A percentile compares a stretch with the other conserved stretches of the same genome.
Conservation (phyloP, 1,140 invertebrate species). For the Ladona fulva region DNA sequence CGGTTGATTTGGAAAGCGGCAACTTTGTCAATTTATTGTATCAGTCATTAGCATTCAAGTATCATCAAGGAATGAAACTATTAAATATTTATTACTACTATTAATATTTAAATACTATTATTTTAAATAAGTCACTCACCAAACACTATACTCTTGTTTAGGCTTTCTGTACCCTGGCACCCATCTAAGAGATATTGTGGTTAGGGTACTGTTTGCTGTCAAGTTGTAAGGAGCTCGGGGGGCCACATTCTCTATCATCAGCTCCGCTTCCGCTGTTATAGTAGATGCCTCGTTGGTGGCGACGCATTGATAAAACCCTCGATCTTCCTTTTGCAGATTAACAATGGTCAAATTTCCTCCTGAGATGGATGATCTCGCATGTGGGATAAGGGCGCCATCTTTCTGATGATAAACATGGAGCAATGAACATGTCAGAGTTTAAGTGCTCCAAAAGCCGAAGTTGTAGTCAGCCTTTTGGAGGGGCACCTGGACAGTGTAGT, state of each 20-base stretch:
- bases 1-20: too few relatives aligned
- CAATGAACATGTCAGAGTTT: too few relatives aligned
- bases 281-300: slow-evolving; percentile 88
- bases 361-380: slow-evolving; percentile 55
- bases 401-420: slow-evolving; percentile 41
- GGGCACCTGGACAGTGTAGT: too few relatives aligned
- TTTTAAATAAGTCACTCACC: slow-evolving; percentile 45
- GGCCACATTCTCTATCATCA: slow-evolving; percentile 69
- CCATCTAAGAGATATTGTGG: slow-evolving; percentile 76
- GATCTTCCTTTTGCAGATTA: slow-evolving; percentile 72
- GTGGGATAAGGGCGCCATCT: slow-evolving; percentile 62
- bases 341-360: slow-evolving; percentile 82
- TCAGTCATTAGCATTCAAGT: too few relatives aligned
- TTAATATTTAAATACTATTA: too few relatives aligned
- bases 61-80: too few relatives aligned
- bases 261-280: slow-evolving; percentile 72
- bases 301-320: slow-evolving; percentile 85
- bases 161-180: slow-evolving; percentile 73
- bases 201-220: slow-evolving; percentile 63
- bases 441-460: too few relatives aligned
- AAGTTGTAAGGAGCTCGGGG: slow-evolving; percentile 88
- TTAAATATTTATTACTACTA: too few relatives aligned
- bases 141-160: slow-evolving; percentile 73
- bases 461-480: too few relatives aligned
- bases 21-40: too few relatives aligned